Evolutionary conservation across 2,888 invertebrate genomes (phyloP), one percentile per base, ranked within the genome.

Genomic region (Drosophila paramelanica): DNA sequence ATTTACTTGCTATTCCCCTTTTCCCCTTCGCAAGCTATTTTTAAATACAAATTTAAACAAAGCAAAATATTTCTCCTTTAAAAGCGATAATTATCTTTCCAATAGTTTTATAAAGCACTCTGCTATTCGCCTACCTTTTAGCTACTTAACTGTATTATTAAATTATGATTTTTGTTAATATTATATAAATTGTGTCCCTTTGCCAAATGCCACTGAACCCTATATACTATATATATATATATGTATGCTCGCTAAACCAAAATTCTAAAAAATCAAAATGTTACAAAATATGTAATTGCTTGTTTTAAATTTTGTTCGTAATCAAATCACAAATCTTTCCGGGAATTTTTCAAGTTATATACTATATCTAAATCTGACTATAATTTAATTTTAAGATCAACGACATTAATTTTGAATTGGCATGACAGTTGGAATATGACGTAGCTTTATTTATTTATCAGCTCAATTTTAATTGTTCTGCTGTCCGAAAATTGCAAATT

Each of bases 331-430:
- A 43, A 27, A 17, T 36, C 41, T 38, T 5, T 45, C 38, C 23
- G n/a, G 23, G 25, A 31, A 5, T 27, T 39, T 38, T 33, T 33
- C 31, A 36, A 36, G 45, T n/a, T 49, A 17, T 31, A 45, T 43
- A 52, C 45, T 31, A 67, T 62, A 60, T 55, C 41, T 56, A 47
- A 46, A 60, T 42, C 39, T 45, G 23, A 55, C 31, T 55, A 33
- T 67, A 67, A 75, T 67, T 72, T 58, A 65, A 60, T 61, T 65
- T 25, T 23, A 57, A 77, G 73, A 67, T 72, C 59, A 71, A 71
- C 59, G 77, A 65, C 72, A 75, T 67, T 64, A 47, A 66, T 57
- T 65, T 76, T 47, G 49, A 67, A 85, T 73, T 73, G 73, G 80
- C 86, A 81, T 82, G 81, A 33, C 70, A 52, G 25, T 46, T 69